A percentile compares a stretch with the other conserved stretches of the same genome.
phyloP scores from a whole-genome alignment of 1,140 invertebrate species.

The Sesamia nonagrioides region DNA sequence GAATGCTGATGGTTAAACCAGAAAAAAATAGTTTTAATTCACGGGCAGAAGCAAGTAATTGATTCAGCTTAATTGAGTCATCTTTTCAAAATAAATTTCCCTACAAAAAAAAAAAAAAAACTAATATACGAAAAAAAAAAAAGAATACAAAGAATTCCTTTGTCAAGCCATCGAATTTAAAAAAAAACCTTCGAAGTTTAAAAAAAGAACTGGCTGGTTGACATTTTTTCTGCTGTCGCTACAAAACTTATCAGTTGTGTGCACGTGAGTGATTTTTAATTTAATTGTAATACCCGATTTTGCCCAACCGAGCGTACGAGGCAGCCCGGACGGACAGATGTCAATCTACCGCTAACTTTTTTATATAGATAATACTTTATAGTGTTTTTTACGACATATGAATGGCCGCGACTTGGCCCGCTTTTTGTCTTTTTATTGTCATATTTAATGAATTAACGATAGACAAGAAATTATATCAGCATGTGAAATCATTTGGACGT shows the following conservation, averaged over 20 bases:
- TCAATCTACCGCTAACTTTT: slow-evolving; percentile 74
- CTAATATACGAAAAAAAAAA: too few species aligned
- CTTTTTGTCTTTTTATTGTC: slow-evolving; percentile 70
- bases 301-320: slow-evolving; percentile 75
- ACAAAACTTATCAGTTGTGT: slow-evolving; percentile 70
- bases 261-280: slow-evolving; percentile 84
- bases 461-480: slow-evolving; percentile 61
- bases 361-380: slow-evolving; percentile 57
- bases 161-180: background rate
- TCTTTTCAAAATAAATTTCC: too few species aligned
- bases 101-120: too few species aligned
- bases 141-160: too few species aligned
- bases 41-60: too few species aligned
- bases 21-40: too few species aligned
- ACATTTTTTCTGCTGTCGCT: slow-evolving; percentile 64
- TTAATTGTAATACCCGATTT: slow-evolving; percentile 87
- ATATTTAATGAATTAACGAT: slow-evolving; percentile 67
- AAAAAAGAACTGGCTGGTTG: slow-evolving; percentile 36
- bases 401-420: slow-evolving; percentile 48
- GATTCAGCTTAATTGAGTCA: too few species aligned
- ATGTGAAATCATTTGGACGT: slow-evolving; percentile 59
- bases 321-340: slow-evolving; percentile 76
- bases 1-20: too few species aligned
- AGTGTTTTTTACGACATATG: slow-evolving; percentile 50
- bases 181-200: too few species aligned